These are phyloP conservation scores for Macaria liturata DNA, from an alignment of 2,888 invertebrate genomes.

Conservation along the genomic window DNA sequence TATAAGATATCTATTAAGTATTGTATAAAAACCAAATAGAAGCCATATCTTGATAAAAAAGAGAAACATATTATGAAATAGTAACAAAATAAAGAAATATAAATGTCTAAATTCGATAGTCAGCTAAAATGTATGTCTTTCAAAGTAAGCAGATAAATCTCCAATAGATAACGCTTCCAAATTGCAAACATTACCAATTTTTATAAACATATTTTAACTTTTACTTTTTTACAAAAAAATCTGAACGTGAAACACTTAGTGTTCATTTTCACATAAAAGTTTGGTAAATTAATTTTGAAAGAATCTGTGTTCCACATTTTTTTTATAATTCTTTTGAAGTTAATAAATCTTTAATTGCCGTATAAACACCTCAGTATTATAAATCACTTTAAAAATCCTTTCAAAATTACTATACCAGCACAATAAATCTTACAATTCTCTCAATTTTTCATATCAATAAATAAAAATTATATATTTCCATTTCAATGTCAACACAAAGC, in stretches of 20 bases:
- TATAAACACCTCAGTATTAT: too few relatives aligned
- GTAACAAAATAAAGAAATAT: neutral
- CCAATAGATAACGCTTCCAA: slow-evolving; percentile 16
- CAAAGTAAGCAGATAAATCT: slow-evolving; percentile 32
- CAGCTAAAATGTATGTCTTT: slow-evolving; percentile 31
- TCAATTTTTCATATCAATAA: slow-evolving; percentile 20
- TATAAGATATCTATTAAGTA: too few relatives aligned
- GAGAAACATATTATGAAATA: neutral
- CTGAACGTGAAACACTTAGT: slow-evolving; percentile 7
- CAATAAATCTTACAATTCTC: slow-evolving; percentile 1
- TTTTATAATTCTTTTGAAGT: too few relatives aligned
- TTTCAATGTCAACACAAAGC: slow-evolving; percentile 50
- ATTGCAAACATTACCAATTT: slow-evolving; percentile 3
- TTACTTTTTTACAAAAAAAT: slow-evolving; percentile 19
- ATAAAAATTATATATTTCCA: slow-evolving; percentile 24
- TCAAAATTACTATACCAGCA: slow-evolving; percentile 2
- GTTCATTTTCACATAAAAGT: slow-evolving; percentile 7
- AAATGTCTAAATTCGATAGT: slow-evolving; percentile 25
- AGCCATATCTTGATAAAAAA: too few relatives aligned
- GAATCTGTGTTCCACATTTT: neutral
- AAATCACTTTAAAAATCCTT: slow-evolving; percentile 1
- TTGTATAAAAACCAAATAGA: too few relatives aligned
- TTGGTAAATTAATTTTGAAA: neutral
- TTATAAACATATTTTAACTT: slow-evolving; percentile 14
- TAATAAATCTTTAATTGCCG: too few relatives aligned